Base-by-base conservation (phyloP, 1,140 invertebrate genomes). In the Conus betulinus region DNA sequence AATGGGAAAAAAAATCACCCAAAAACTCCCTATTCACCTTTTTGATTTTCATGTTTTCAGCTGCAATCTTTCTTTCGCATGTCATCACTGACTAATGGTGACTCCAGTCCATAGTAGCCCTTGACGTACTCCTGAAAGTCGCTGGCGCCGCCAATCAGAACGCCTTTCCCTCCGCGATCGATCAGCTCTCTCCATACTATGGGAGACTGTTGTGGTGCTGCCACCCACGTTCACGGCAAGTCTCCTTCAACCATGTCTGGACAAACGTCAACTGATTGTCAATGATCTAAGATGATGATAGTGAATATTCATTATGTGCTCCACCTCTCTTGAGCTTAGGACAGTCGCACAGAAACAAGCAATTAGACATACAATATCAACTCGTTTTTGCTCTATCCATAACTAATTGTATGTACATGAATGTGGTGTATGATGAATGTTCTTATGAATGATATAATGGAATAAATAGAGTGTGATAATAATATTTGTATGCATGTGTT, bases 111-210 rank as follows among this genome's bases (percentile, higher is more conserved):
- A 91, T 95, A 95, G 90, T 95, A 95, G 13, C 92, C 94, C 71
- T 93, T 87, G 6, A 93, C 93, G 92, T 95, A 95, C 90, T 95
- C 95, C 88, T 95, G 95, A 84, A 95, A 95, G 63, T 95, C 95
- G 91, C 95, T 95, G 1, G 94, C 93, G 57, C 93, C 95, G 71
- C 95, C 95, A 84, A 95, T 95, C 11, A 95, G 91, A n/a, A 95
- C 93, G n/a, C 94, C 94, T 90, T 95, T 95, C 5, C 95, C 95
- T 51, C 95, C 95, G 39, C 94, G 89, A 87, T 95, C 94, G 25
- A 95, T 93, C 81, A 95, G 82, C 89, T 95, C 95, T 51, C 95
- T 87, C 95, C 95, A 95, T n/a, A 95, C 91, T n/a, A 95, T 88
- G 39, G 95, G 95, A 0, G 95, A 95, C 84, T 93, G 92, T 10